A percentile compares a stretch with the other conserved stretches of the same genome.
Evolutionary conservation across 1,140 invertebrate genomes (phyloP).

Genomic region (Probaryconus sp.): DNA sequence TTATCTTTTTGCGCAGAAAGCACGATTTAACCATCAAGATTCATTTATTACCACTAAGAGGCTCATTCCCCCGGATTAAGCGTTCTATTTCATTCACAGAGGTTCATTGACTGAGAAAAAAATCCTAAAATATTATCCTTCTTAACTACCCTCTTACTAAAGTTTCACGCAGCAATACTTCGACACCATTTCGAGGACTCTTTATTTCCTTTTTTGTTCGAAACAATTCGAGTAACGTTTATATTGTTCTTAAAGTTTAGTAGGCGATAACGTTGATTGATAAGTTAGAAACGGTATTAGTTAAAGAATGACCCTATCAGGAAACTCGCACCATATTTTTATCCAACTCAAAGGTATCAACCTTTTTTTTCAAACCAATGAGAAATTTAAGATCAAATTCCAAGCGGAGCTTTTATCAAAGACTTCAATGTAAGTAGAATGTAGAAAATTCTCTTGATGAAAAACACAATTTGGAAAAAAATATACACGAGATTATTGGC

Average conservation of each 20-base stretch:
- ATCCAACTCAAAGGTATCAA: background rate
- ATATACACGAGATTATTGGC: too few species aligned
- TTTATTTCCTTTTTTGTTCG: constrained; percentile 2
- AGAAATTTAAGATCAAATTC: too few species aligned
- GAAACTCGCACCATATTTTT: background rate
- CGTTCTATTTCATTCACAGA: constrained; percentile 35
- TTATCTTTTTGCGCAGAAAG: constrained; percentile 9
- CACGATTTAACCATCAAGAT: constrained; percentile 27
- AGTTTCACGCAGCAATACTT: constrained; percentile 36
- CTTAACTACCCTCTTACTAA: constrained; percentile 13
- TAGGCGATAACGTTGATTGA: constrained; percentile 4
- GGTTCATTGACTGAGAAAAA: constrained; percentile 31
- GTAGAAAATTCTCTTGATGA: too few species aligned
- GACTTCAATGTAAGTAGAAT: too few species aligned
- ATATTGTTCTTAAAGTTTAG: constrained; percentile 12
- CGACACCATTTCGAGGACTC: constrained; percentile 6
- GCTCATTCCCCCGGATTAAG: constrained; percentile 45
- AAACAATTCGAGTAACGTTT: constrained; percentile 5
- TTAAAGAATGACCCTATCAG: background rate
- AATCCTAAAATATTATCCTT: constrained; percentile 44
- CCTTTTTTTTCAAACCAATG: too few species aligned
- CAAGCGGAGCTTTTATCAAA: too few species aligned
- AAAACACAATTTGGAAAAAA: too few species aligned
- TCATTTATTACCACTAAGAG: constrained; percentile 48
- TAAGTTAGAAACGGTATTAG: constrained; percentile 10